phyloP scores from a whole-genome alignment of 2,797 vertebrate genomes.

The Xenops minutus region DNA sequence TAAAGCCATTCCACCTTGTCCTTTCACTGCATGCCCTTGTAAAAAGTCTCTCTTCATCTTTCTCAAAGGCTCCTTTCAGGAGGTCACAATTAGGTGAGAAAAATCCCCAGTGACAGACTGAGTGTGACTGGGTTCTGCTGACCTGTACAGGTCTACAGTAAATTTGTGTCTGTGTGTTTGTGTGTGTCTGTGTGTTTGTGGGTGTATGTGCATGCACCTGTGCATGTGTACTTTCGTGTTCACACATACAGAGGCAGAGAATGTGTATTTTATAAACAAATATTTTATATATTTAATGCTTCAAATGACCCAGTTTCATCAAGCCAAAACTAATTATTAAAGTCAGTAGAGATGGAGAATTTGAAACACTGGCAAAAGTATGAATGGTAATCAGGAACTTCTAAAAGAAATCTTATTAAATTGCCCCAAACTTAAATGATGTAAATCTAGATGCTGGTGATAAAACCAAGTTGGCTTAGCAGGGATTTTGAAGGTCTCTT shows the following conservation, averaged over 20 bases:
- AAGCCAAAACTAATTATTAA: not conserved
- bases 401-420: not conserved
- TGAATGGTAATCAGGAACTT: not conserved
- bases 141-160: not conserved
- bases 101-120: not conserved
- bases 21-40: not conserved
- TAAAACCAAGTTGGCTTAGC: not conserved
- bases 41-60: not conserved
- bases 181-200: not conserved
- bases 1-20: not conserved
- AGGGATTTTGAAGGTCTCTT: not conserved
- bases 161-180: not conserved
- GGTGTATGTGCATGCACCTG: fast-evolving
- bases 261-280: not conserved
- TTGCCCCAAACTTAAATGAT: not conserved
- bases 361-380: not conserved
- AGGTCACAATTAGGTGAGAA: not conserved
- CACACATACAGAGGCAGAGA: not conserved
- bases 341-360: not conserved
- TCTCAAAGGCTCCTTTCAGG: not conserved
- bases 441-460: not conserved
- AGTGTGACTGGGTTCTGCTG: not conserved
- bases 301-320: not conserved
- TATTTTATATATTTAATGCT: not conserved
- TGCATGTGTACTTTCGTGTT: not conserved